phyloP scores from a whole-genome alignment of 2,113 vertebrate species.

The Phasianus colchicus region DNA sequence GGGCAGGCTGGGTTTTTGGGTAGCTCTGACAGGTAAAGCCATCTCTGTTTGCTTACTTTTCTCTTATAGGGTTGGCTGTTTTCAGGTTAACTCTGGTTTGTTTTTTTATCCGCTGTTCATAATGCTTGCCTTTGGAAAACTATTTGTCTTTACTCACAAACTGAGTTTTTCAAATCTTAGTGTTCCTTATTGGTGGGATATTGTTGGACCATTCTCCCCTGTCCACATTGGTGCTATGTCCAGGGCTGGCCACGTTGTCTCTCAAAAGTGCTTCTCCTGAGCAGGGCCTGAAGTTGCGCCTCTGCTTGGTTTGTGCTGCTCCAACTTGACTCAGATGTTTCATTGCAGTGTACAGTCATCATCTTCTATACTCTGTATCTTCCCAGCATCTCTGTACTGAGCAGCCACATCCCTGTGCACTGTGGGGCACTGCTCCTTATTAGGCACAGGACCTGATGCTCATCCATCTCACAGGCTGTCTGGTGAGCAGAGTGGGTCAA shows the following conservation, averaged over 20 bases:
- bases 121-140: background rate
- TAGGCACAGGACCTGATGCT: fast-evolving
- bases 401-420: background rate
- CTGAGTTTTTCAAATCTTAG: background rate
- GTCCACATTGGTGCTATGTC: too few species aligned
- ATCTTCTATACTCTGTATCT: background rate
- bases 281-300: background rate
- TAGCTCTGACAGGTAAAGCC: background rate
- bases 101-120: background rate
- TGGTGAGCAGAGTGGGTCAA: background rate
- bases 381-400: background rate
- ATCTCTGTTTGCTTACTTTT: fast-evolving
- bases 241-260: background rate
- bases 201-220: background rate
- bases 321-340: background rate
- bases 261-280: background rate
- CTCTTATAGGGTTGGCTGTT: background rate
- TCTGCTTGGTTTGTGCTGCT: background rate
- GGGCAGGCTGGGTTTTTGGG: background rate
- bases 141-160: background rate
- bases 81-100: background rate
- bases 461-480: background rate
- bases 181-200: too few species aligned
- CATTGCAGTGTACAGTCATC: background rate
- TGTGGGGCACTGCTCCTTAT: background rate